phyloP scores from a whole-genome alignment of 2,797 vertebrate species.

The Enteromius radiatus region DNA sequence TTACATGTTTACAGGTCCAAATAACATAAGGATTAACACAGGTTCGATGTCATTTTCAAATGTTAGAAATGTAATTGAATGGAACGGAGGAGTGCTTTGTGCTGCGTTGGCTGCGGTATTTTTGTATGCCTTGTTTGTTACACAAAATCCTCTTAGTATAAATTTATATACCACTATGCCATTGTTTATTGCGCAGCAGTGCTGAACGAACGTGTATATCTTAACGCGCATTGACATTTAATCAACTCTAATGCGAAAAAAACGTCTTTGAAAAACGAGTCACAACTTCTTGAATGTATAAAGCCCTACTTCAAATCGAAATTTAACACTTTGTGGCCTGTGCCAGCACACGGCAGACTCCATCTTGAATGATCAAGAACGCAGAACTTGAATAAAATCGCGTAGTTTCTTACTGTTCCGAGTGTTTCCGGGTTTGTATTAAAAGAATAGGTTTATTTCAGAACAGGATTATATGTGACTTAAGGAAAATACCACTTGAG shows the following conservation, averaged over 20 bases:
- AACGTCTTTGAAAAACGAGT: slow-evolving; percentile 20
- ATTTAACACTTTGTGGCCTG: slow-evolving; percentile 75
- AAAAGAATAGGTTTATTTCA: neutral
- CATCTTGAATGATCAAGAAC: slow-evolving; percentile 80
- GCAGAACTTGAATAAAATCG: slow-evolving; percentile 62
- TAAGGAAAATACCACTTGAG: neutral
- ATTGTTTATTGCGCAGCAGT: neutral
- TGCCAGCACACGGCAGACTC: slow-evolving; percentile 72
- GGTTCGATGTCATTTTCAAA: neutral
- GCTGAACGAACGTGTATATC: neutral
- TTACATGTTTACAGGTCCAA: neutral
- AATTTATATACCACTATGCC: neutral
- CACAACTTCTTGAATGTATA: slow-evolving; percentile 47
- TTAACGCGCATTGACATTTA: neutral
- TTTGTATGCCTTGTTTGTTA: neutral
- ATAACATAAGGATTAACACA: neutral
- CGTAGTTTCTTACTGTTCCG: slow-evolving; percentile 29
- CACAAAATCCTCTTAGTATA: neutral
- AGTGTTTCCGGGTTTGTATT: neutral
- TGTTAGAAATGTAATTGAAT: neutral
- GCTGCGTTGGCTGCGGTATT: neutral
- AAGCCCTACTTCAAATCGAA: slow-evolving; percentile 56
- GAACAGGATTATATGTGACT: neutral
- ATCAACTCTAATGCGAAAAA: slow-evolving; percentile 3
- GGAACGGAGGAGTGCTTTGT: neutral